Percentiles rank a stretch among this genome's conserved stretches.
These are phyloP conservation scores for Branchipolynoe longqiensis DNA, from an alignment of 2,888 invertebrate genomes.

Conservation along the genomic window DNA sequence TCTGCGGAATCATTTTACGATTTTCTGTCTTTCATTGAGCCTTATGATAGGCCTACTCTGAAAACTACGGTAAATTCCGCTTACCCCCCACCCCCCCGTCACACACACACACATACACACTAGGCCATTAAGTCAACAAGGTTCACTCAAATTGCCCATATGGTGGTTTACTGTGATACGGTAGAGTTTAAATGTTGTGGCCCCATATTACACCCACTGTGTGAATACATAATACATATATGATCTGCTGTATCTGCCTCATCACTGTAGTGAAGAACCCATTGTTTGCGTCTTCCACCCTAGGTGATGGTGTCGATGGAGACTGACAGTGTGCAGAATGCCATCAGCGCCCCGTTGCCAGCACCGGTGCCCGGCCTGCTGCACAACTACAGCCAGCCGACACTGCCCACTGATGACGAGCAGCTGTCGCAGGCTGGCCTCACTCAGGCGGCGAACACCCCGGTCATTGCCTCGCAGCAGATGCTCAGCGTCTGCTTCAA, in stretches of 20 bases:
- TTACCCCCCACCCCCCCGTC: no score
- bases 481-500: conserved; percentile 89
- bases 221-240: neutral
- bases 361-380: conserved; percentile 57
- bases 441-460: conserved; percentile 15
- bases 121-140: neutral
- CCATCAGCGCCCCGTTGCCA: conserved; percentile 83
- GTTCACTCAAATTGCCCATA: neutral
- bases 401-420: conserved; percentile 73
- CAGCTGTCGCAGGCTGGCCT: conserved; percentile 71
- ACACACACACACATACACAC: no score
- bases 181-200: no score
- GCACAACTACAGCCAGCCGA: conserved; percentile 62
- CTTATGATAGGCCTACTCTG: no score
- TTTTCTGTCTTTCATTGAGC: no score
- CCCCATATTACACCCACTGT: no score
- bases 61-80: no score
- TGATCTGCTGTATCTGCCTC: neutral
- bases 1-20: no score
- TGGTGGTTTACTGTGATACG: neutral
- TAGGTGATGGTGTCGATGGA: conserved; percentile 87
- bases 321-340: conserved; percentile 85
- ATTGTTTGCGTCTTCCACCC: neutral
- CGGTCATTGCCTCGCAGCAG: conserved; percentile 74
- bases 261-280: neutral